These are phyloP conservation scores for Hymenopus coronatus DNA, from an alignment of 2,888 invertebrate species.

Conservation along the genomic window DNA sequence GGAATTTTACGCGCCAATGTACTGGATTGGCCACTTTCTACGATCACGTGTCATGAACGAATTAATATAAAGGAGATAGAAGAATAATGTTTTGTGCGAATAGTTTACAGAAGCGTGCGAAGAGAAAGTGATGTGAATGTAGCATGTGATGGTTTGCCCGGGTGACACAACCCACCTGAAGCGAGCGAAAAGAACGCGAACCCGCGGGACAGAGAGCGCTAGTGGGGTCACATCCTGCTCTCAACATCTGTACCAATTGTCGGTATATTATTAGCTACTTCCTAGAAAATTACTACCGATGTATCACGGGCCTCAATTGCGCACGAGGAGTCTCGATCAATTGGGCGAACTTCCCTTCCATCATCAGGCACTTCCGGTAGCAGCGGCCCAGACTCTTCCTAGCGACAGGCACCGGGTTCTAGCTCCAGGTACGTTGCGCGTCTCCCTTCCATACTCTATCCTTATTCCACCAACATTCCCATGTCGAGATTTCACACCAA, in stretches of 20 bases:
- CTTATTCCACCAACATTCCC: no score
- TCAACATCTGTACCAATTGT: not conserved
- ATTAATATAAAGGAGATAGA: no score
- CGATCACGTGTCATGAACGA: no score
- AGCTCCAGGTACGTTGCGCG: not conserved
- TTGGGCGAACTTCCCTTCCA: not conserved
- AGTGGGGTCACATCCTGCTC: not conserved
- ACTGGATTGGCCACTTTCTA: no score
- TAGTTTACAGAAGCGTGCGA: no score
- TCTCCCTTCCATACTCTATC: no score
- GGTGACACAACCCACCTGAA: not conserved
- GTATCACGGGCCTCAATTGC: not conserved
- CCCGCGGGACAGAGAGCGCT: not conserved
- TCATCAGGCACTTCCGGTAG: not conserved
- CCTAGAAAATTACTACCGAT: not conserved
- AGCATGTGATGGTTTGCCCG: no score
- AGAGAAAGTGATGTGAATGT: no score
- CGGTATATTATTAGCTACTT: not conserved
- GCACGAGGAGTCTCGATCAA: not conserved
- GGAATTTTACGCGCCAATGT: no score
- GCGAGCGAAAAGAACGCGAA: not conserved
- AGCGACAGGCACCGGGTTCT: not conserved
- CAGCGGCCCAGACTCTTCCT: not conserved
- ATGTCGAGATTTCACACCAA: no score
- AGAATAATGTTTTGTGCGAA: no score